Base-by-base conservation (phyloP, 2,888 invertebrate species). In the Leucania comma region DNA sequence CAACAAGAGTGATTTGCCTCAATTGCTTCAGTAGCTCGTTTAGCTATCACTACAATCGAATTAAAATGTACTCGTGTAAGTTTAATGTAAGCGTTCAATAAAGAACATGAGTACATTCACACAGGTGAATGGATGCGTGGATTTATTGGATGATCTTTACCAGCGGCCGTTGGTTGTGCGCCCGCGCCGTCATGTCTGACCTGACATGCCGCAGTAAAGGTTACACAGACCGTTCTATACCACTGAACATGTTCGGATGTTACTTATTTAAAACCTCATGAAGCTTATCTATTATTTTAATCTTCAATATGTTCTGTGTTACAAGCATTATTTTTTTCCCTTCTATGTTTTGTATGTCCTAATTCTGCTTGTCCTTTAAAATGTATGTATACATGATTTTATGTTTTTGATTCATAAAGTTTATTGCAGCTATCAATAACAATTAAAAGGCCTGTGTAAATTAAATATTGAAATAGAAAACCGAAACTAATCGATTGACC, bases 141-240 rank as follows among this genome's bases (percentile, higher is more conserved):
- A 86, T 88, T 86, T 87, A 89, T 84, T 80, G 83, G 81, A 87
- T 85, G 89, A 87, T 87, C 87, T 87, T 89, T 88, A 81, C 81
- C 26, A 65, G 67, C 75, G 80, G 82, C 71, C 81, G 77, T 26
- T 62, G 22, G 48, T 29, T 60, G 42, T 80, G 67, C 67, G 61
- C 72, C 61, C 75, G 79, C 79, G 82, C 76, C 80, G 63, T 65
- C 64, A 73, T 68, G 80, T 80, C 81, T 82, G 80, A 86, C 85
- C 86, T 75, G 84, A 71, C 75, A 66, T 56, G 64, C 56, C 50
- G 61, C 10, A 60, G 24, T 66, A 85, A 86, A 86, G 86, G 86
- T 85, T 78, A 84, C 65, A 63, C 29, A 60, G 73, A 72, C 68
- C 86, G 26, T 80, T 85, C 76, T 74, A 76, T 72, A 75, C 48